Conservation (phyloP, 2,888 invertebrate species). For the Oscheius sp. region DNA sequence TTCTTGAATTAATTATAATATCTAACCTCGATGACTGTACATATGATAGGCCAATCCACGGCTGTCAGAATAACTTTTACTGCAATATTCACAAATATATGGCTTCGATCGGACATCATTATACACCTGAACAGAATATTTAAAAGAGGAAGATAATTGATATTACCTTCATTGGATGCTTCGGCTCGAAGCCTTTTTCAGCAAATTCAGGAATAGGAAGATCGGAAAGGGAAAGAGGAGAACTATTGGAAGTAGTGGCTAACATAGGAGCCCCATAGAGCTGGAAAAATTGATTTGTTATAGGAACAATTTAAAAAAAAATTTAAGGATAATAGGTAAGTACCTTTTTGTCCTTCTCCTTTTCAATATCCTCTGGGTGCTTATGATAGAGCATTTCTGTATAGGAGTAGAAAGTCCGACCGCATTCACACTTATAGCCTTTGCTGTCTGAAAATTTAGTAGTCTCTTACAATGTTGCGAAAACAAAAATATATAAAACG, state of each 20-base stretch:
- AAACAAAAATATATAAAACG: no score
- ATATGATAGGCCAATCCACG: conserved; percentile 68
- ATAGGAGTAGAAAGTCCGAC: conserved; percentile 68
- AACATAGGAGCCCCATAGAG: conserved; percentile 28
- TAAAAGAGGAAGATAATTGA: background rate
- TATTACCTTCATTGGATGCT: conserved; percentile 56
- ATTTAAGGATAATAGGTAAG: no score
- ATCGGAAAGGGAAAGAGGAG: conserved; percentile 42
- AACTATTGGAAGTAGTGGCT: conserved; percentile 29
- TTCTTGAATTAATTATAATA: background rate
- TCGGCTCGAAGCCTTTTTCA: conserved; percentile 66
- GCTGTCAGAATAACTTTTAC: conserved; percentile 66
- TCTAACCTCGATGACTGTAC: conserved; percentile 58
- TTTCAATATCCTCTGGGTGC: conserved; percentile 61
- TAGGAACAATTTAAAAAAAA: background rate
- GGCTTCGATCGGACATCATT: conserved; percentile 66
- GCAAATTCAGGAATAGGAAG: conserved; percentile 65
- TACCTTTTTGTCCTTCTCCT: conserved; percentile 29
- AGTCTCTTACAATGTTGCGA: background rate
- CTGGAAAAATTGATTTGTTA: background rate
- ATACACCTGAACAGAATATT: conserved; percentile 50
- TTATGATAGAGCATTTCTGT: conserved; percentile 70
- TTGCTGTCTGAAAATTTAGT: conserved; percentile 57
- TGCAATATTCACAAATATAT: conserved; percentile 70
- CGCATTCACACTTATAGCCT: conserved; percentile 69